phyloP scores from a whole-genome alignment of 2,888 invertebrate genomes.

The Caenorhabditis sinica region DNA sequence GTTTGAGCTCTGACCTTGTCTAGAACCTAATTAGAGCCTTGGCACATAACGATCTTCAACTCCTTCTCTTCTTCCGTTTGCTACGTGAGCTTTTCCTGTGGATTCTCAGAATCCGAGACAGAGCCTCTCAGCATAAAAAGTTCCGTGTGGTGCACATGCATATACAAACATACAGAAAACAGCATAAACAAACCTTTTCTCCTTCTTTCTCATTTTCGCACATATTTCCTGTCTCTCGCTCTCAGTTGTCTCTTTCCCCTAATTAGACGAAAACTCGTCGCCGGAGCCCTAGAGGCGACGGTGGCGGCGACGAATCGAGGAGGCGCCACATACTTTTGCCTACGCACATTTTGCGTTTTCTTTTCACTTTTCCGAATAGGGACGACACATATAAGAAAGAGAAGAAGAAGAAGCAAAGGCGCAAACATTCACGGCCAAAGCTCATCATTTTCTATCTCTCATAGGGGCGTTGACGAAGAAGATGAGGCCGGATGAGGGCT shows the following conservation, averaged over 20 bases:
- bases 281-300: not conserved
- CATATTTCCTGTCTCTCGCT: not conserved
- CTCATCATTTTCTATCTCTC: slow-evolving; percentile 29
- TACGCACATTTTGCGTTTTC: slow-evolving; percentile 8
- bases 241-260: slow-evolving; percentile 10
- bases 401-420: slow-evolving; percentile 5
- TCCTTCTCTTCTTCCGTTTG: not conserved
- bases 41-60: not conserved
- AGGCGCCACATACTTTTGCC: slow-evolving; percentile 34
- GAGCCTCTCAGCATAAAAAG: slow-evolving; percentile 2
- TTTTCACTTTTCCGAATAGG: slow-evolving; percentile 19
- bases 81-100: slow-evolving; percentile 9
- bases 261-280: slow-evolving; percentile 38
- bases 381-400: not conserved
- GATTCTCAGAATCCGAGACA: slow-evolving; percentile 15
- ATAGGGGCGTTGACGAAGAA: slow-evolving; percentile 6
- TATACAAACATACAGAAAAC: slow-evolving; percentile 26
- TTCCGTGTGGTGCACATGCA: slow-evolving; percentile 31
- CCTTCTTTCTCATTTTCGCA: slow-evolving; percentile 8
- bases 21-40: too few species aligned
- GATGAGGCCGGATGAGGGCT: not conserved
- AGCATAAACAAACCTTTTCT: slow-evolving; percentile 32
- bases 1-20: too few species aligned
- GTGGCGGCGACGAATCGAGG: too few species aligned
- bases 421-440: slow-evolving; percentile 40